phyloP scores from a whole-genome alignment of 2,113 vertebrate species.

The Oxyura jamaicensis region DNA sequence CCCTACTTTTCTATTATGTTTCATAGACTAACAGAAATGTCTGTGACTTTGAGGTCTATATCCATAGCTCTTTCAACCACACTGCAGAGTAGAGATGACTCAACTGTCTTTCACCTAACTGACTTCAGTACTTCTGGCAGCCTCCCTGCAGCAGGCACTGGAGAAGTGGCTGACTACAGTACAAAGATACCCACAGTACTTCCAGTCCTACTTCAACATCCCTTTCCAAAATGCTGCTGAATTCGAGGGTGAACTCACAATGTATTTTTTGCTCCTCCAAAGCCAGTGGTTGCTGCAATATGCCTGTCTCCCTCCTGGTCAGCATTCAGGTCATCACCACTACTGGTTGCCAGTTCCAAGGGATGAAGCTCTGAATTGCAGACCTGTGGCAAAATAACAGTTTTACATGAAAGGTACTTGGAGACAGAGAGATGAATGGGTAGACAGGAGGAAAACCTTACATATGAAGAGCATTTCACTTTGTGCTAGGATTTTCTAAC shows the following conservation, averaged over 20 bases:
- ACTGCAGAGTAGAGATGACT: neutral
- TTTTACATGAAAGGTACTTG: neutral
- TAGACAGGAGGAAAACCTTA: neutral
- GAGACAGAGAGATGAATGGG: neutral
- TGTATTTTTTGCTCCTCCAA: neutral
- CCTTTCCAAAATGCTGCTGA: neutral
- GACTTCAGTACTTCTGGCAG: fast-evolving
- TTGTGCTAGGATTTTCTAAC: neutral
- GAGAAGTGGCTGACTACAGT: neutral
- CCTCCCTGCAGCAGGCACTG: neutral
- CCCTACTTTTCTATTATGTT: neutral
- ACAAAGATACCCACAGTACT: neutral
- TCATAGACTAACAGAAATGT: neutral
- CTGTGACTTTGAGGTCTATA: neutral
- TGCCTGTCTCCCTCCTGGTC: neutral
- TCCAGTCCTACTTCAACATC: neutral
- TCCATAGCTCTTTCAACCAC: neutral
- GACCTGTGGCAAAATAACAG: neutral
- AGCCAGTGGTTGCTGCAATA: neutral
- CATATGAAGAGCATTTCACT: fast-evolving
- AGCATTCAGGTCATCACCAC: neutral
- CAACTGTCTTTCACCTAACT: neutral
- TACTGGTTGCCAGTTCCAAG: fast-evolving
- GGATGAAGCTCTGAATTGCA: neutral
- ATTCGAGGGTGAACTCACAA: neutral